Base-by-base conservation (phyloP, 2,888 invertebrate genomes). In the Apamea sordens region DNA sequence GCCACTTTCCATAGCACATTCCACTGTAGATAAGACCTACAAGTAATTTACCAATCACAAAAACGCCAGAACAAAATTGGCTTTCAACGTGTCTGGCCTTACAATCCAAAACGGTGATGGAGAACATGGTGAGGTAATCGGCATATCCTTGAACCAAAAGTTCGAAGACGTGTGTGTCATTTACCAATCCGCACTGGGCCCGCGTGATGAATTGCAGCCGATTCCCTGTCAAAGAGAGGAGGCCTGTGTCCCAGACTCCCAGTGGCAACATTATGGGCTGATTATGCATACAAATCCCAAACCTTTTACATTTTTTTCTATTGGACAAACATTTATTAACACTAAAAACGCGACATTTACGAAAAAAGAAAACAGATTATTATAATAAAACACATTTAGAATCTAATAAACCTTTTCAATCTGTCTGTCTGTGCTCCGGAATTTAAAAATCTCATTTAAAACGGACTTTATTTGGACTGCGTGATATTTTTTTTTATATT, bases 361-460 rank as follows among this genome's bases (percentile, higher is more conserved):
- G 24, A 76, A 63, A 44, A 63, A 75, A 41, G 53, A 0, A 28
- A 13, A 32, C 32, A 41, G 21, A 67, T 79, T 28, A 67, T 24
- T 21, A 3, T 32, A 50, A 79, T 24, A 44, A 72, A 68, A 61
- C 44, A 61, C 24, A 53, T 75, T 76, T 56, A 63, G 61, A 76
- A 67, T 47, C 6, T 61, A 80, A 63, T 64, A 72, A 82, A 82
- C 47, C 53, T 72, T 64, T 82, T 64, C 32, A 69, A 77, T 77
- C 56, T 50, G 50, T 81, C 56, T 61, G 63, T 59, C 10, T 69
- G 50, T 77, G 68, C 56, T 73, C 21, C 32, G 64, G 82, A 77
- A 77, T 82, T 80, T 69, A 77, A 72, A 72, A 53, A 44, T 59
- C 77, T 77, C 72, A 69, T 82, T 81, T 69, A 36, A 18, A 72